Percentiles rank a stretch among this genome's conserved stretches.
Conservation (phyloP, 2,797 vertebrate genomes). For the Chelidonichthys spinosus region DNA sequence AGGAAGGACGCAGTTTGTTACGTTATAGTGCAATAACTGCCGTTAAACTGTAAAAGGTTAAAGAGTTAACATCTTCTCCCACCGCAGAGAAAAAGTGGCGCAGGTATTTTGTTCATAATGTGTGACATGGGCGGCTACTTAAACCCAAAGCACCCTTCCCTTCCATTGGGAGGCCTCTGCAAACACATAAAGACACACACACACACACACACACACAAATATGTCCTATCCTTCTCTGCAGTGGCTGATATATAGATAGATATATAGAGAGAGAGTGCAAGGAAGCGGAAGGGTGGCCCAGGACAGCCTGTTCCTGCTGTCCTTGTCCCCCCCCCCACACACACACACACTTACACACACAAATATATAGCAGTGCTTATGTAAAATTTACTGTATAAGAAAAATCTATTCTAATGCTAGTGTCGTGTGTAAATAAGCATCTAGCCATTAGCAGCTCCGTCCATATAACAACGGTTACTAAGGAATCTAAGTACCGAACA, state of each 20-base stretch:
- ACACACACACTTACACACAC: not conserved
- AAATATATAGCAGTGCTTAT: not conserved
- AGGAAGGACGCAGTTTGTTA: constrained; percentile 16
- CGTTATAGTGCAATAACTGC: not conserved
- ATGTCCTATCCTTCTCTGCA: constrained; percentile 30
- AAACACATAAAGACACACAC: constrained; percentile 17
- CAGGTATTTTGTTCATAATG: constrained; percentile 4
- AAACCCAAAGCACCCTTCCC: not conserved
- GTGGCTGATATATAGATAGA: constrained; percentile 50
- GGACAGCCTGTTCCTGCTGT: constrained; percentile 59
- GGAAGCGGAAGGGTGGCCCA: constrained; percentile 31
- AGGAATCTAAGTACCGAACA: not conserved
- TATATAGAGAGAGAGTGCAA: constrained; percentile 28
- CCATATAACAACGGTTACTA: not conserved
- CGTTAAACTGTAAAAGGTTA: not conserved
- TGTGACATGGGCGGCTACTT: not conserved
- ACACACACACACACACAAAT: constrained; percentile 8
- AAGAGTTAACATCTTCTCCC: not conserved
- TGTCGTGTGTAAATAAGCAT: not conserved
- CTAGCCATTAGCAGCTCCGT: too few species aligned
- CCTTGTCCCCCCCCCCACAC: not conserved
- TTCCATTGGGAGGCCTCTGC: constrained; percentile 12
- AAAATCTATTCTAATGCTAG: not conserved
- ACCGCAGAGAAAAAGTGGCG: not conserved
- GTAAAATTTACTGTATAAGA: not conserved